Conservation (phyloP, 2,113 vertebrate genomes). For the Cnemophilus loriae region DNA sequence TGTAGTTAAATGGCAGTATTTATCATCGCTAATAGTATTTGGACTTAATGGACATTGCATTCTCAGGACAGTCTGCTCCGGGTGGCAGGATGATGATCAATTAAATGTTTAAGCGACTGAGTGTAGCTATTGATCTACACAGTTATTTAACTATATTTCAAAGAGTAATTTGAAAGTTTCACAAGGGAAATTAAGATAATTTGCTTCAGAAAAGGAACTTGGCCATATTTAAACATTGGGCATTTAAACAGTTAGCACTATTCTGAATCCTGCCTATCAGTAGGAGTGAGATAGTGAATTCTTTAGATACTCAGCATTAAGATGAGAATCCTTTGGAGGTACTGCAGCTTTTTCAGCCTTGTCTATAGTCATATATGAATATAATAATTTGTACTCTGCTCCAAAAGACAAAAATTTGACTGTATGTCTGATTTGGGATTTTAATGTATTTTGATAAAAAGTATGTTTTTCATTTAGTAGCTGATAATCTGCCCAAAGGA, state of each 20-base stretch:
- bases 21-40: slow-evolving; percentile 31
- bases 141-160: background rate
- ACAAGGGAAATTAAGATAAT: background rate
- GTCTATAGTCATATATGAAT: background rate
- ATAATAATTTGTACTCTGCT: background rate
- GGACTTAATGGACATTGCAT: background rate
- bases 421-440: background rate
- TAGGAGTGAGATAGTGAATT: background rate
- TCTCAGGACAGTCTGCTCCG: background rate
- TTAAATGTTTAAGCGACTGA: background rate
- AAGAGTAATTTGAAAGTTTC: background rate
- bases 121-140: background rate
- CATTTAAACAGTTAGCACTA: background rate
- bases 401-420: background rate
- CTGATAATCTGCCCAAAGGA: background rate
- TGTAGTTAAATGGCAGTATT: slow-evolving; percentile 17
- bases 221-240: background rate
- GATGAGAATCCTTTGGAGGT: background rate
- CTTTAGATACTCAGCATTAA: background rate
- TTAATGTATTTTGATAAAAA: background rate
- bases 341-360: background rate
- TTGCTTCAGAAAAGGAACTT: background rate
- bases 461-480: background rate
- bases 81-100: background rate
- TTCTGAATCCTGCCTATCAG: background rate